Conservation (phyloP, 2,888 invertebrate species). For the Theretra japonica region DNA sequence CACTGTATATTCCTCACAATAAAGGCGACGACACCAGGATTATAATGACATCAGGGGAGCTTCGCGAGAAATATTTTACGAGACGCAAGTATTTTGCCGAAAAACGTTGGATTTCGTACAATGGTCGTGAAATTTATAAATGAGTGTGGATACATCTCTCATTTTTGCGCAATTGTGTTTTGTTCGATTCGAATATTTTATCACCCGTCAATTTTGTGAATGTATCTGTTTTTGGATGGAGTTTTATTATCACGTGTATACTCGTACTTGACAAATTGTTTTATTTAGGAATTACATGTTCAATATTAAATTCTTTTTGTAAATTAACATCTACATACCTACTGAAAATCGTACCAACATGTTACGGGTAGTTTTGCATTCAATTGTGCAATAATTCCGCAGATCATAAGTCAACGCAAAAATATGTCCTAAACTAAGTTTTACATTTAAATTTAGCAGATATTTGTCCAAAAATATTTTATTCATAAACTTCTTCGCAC, state of each 20-base stretch:
- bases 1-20: too few species aligned
- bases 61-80: background rate
- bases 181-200: background rate
- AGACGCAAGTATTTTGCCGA: background rate
- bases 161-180: slow-evolving; percentile 2
- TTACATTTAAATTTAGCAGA: slow-evolving; percentile 48
- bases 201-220: background rate
- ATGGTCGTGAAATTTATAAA: slow-evolving; percentile 5
- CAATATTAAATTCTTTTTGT: background rate
- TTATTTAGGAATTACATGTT: background rate
- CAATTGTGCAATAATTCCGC: too few species aligned
- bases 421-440: slow-evolving; percentile 34
- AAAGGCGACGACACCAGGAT: background rate
- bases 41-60: background rate
- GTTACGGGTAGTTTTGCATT: too few species aligned
- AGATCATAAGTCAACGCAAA: background rate
- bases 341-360: too few species aligned
- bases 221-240: background rate
- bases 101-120: slow-evolving; percentile 1
- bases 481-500: slow-evolving; percentile 49
- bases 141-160: background rate
- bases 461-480: slow-evolving; percentile 58
- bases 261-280: background rate
- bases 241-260: background rate
- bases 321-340: too few species aligned